A percentile compares a stretch with the other conserved stretches of the same genome.
Conservation (phyloP, 2,888 invertebrate species). For the Cosmopolites sordidus region DNA sequence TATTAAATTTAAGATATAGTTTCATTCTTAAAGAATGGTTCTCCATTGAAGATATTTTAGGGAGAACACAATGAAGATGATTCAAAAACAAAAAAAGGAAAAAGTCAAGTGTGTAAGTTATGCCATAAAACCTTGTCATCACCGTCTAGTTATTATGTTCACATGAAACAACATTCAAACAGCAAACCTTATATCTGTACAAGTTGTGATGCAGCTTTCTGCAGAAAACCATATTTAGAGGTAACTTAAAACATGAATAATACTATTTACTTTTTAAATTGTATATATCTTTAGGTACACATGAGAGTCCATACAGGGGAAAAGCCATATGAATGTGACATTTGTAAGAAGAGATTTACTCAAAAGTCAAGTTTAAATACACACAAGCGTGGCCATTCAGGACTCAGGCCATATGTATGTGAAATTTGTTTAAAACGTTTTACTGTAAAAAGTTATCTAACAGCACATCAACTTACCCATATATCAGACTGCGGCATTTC, state of each 20-base stretch:
- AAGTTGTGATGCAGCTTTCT: conserved; percentile 73
- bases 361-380: conserved; percentile 79
- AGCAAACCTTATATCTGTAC: conserved; percentile 77
- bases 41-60: conserved; percentile 2
- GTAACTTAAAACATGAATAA: conserved; percentile 28
- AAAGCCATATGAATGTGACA: conserved; percentile 68
- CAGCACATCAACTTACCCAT: conserved; percentile 77
- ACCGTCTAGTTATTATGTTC: conserved; percentile 74
- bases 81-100: conserved; percentile 52
- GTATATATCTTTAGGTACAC: conserved; percentile 53
- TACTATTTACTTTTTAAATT: not conserved
- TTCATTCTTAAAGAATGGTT: not conserved
- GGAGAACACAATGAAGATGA: not conserved
- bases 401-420: conserved; percentile 73
- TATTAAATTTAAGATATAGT: no score
- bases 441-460: conserved; percentile 76
- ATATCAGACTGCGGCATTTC: conserved; percentile 66
- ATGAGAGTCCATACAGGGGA: conserved; percentile 78
- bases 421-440: conserved; percentile 76
- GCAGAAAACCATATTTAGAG: conserved; percentile 75
- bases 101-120: conserved; percentile 73
- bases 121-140: conserved; percentile 75
- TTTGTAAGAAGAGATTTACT: conserved; percentile 73
- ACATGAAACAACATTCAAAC: conserved; percentile 77
- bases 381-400: conserved; percentile 76